Percentiles rank a stretch among this genome's conserved stretches.
phyloP scores from a whole-genome alignment of 2,797 vertebrate species.

The Ceryle rudis region DNA sequence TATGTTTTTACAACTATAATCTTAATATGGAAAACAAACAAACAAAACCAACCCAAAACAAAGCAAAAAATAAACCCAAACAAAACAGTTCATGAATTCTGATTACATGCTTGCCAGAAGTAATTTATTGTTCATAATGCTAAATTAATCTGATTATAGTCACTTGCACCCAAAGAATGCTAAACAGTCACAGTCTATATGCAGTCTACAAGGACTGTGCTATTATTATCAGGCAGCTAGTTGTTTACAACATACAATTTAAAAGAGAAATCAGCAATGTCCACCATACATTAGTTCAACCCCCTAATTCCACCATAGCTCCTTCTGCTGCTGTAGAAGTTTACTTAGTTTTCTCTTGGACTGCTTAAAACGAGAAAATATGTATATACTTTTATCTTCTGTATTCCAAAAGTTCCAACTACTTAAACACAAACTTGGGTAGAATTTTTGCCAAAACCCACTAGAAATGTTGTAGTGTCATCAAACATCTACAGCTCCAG shows the following conservation, averaged over 20 bases:
- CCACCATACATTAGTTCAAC: background rate
- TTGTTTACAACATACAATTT: background rate
- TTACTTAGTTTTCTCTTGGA: background rate
- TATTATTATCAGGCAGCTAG: background rate
- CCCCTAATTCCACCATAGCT: background rate
- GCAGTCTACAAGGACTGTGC: background rate
- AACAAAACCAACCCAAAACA: too few relatives aligned
- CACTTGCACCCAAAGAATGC: conserved; percentile 59
- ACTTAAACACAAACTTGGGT: background rate
- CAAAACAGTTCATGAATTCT: conserved; percentile 1
- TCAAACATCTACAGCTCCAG: background rate
- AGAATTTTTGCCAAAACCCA: background rate
- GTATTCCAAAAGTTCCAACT: background rate
- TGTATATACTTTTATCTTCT: background rate
- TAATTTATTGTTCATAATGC: background rate
- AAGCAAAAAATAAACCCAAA: too few relatives aligned
- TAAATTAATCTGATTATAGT: conserved; percentile 67
- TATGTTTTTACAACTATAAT: conserved; percentile 29
- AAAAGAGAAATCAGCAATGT: background rate
- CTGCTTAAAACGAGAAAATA: background rate
- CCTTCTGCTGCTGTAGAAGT: background rate
- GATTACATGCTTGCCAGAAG: conserved; percentile 13
- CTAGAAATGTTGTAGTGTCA: background rate
- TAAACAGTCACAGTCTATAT: conserved; percentile 17
- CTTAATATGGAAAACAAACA: background rate